phyloP scores from a whole-genome alignment of 2,113 vertebrate species.

The Istiophorus platypterus region DNA sequence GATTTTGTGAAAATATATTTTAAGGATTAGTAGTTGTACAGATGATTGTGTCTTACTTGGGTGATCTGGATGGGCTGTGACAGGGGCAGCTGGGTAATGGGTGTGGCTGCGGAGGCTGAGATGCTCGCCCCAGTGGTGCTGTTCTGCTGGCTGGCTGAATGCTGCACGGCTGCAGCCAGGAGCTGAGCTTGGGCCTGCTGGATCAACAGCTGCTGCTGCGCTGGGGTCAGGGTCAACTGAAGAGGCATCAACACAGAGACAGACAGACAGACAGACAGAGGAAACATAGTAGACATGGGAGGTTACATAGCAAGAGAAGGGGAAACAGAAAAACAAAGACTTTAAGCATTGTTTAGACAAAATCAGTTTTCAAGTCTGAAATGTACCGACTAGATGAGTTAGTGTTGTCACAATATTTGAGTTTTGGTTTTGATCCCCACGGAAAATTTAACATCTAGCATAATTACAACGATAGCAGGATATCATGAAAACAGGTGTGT shows the following conservation, averaged over 20 bases:
- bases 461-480: not conserved
- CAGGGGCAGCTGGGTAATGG: constrained; percentile 97
- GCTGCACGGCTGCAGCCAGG: constrained; percentile 97
- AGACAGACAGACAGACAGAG: not conserved
- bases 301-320: not conserved
- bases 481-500: not conserved
- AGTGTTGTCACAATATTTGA: constrained; percentile 37
- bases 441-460: constrained; percentile 17
- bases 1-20: not conserved
- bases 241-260: constrained; percentile 11
- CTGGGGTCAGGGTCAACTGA: constrained; percentile 95
- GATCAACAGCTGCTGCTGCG: constrained; percentile 96
- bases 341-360: not conserved
- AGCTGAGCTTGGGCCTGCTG: constrained; percentile 99
- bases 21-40: not conserved
- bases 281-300: not conserved
- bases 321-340: constrained; percentile 1
- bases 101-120: constrained; percentile 97
- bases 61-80: constrained; percentile 98
- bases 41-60: constrained; percentile 82
- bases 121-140: constrained; percentile 96
- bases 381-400: not conserved
- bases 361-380: not conserved
- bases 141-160: constrained; percentile 97
- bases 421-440: constrained; percentile 37